These are phyloP conservation scores for Euzetes globulus DNA, from an alignment of 2,888 invertebrate species.

Conservation along the genomic window DNA sequence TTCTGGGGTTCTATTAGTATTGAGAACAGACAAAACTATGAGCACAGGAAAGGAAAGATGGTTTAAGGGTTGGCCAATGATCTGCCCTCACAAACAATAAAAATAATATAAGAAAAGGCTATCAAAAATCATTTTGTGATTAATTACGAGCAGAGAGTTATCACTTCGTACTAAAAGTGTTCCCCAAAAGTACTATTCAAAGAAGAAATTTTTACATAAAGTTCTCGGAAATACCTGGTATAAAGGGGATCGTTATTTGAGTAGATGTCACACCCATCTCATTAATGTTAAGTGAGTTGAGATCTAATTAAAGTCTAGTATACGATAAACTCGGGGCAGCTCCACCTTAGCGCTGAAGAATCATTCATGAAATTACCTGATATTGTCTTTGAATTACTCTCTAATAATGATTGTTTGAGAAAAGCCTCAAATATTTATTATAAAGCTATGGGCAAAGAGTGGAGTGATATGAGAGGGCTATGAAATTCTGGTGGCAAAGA, in stretches of 20 bases:
- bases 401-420: conserved; percentile 1
- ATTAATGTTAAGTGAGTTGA: conserved; percentile 27
- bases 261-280: conserved; percentile 23
- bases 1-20: neutral
- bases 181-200: neutral
- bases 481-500: neutral
- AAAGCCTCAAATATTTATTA: neutral
- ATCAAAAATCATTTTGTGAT: conserved; percentile 22
- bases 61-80: conserved; percentile 2
- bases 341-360: conserved; percentile 1
- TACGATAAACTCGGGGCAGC: neutral
- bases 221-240: neutral
- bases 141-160: conserved; percentile 21
- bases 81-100: neutral
- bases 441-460: neutral
- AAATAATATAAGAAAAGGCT: neutral
- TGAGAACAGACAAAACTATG: neutral
- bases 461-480: neutral
- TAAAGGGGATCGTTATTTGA: neutral
- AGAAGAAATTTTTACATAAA: neutral
- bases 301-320: conserved; percentile 25
- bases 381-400: neutral
- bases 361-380: conserved; percentile 20
- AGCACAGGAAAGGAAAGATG: neutral
- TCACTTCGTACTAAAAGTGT: conserved; percentile 3